These are phyloP conservation scores for Mongoloraphidia duomilia DNA, from an alignment of 2,888 invertebrate species.

Conservation along the genomic window DNA sequence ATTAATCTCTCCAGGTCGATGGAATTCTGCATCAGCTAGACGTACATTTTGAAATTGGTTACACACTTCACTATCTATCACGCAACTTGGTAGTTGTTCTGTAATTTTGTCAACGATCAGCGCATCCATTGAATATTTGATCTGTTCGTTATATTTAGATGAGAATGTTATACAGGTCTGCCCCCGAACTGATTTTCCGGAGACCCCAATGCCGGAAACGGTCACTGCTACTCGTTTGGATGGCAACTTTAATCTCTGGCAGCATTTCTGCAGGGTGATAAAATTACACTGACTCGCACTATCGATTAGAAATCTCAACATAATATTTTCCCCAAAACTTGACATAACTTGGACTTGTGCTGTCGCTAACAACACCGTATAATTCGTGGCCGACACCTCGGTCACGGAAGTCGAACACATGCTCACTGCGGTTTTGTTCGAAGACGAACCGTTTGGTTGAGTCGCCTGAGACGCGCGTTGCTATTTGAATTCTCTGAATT, in stretches of 20 bases:
- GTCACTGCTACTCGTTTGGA: not conserved
- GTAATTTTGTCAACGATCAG: not conserved
- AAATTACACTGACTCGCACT: not conserved
- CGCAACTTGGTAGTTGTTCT: not conserved
- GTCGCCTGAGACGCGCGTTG: not conserved
- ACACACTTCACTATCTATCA: not conserved
- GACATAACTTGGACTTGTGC: not conserved
- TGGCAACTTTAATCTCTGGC: not conserved
- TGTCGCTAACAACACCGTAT: not conserved
- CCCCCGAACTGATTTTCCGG: not conserved
- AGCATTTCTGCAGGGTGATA: not conserved
- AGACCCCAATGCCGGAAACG: not conserved
- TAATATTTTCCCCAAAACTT: not conserved
- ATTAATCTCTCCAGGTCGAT: not conserved
- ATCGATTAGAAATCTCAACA: not conserved
- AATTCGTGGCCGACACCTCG: not conserved
- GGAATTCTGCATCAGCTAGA: not conserved
- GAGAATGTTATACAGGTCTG: not conserved
- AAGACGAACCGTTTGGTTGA: not conserved
- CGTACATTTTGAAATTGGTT: no score
- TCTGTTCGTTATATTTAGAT: not conserved
- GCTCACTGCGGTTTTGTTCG: not conserved
- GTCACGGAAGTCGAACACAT: not conserved
- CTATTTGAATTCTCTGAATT: not conserved
- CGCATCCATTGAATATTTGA: not conserved